Conservation (phyloP, 2,113 vertebrate genomes). For the Forbesichthys agassizii region DNA sequence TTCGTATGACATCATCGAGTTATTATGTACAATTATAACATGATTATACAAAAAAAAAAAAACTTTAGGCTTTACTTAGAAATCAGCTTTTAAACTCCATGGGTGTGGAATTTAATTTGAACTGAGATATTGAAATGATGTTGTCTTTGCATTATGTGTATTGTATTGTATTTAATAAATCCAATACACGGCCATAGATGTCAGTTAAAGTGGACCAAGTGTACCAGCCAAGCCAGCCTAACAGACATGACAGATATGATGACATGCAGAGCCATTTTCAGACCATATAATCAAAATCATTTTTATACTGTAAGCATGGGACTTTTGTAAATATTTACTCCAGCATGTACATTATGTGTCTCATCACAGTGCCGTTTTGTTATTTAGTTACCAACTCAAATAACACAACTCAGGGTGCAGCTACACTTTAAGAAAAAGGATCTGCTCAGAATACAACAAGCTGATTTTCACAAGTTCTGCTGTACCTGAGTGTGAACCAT, state of each 20-base stretch:
- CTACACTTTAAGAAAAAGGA: too few species aligned
- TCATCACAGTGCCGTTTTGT: too few species aligned
- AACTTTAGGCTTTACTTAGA: neutral
- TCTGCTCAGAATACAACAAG: neutral
- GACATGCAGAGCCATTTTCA: too few species aligned
- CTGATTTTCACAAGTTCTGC: neutral
- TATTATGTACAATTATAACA: constrained; percentile 12
- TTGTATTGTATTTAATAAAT: neutral
- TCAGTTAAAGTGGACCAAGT: too few species aligned
- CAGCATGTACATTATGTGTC: too few species aligned
- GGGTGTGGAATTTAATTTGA: constrained; percentile 15
- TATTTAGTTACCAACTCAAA: too few species aligned
- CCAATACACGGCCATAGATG: neutral
- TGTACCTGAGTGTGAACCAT: constrained; percentile 96
- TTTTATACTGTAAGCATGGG: too few species aligned
- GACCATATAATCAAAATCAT: too few species aligned
- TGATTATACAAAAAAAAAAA: constrained; percentile 1
- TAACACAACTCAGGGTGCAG: too few species aligned
- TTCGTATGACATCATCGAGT: neutral
- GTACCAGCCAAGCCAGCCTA: too few species aligned
- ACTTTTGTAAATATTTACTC: too few species aligned
- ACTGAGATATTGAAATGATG: neutral
- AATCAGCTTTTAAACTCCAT: constrained; percentile 15
- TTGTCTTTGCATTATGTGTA: neutral
- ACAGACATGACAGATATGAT: too few species aligned